Evolutionary conservation across 2,113 vertebrate genomes (phyloP).

Genomic region (Xenotilapia flavipinnis): DNA sequence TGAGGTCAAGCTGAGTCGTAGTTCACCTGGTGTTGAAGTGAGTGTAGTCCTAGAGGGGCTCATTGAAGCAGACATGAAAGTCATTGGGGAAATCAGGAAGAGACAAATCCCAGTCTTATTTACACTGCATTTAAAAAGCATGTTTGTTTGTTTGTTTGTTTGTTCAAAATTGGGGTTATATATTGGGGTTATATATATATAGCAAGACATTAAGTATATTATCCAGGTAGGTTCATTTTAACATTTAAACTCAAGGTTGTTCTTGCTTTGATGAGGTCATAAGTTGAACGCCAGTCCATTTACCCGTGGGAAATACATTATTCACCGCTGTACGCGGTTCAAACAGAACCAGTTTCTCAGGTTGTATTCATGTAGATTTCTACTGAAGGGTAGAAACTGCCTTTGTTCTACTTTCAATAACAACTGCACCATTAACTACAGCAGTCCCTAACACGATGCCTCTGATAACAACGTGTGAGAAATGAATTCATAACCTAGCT

Average conservation of each 20-base stretch:
- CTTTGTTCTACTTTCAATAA: conserved; percentile 10
- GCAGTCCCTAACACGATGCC: neutral
- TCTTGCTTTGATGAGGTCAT: neutral
- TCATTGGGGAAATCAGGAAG: neutral
- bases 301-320: neutral
- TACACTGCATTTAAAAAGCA: neutral
- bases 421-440: neutral
- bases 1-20: neutral
- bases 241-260: neutral
- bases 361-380: conserved; percentile 25
- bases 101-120: neutral
- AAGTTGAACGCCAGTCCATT: neutral
- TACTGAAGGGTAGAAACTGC: neutral
- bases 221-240: neutral
- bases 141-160: neutral
- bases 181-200: neutral
- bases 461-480: neutral
- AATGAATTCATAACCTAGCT: neutral
- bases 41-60: neutral
- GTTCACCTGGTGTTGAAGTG: neutral
- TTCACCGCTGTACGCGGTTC: neutral
- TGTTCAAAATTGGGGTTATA: neutral
- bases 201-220: neutral
- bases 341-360: conserved; percentile 60
- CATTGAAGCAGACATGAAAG: neutral